A percentile compares a stretch with the other conserved stretches of the same genome.
phyloP scores from a whole-genome alignment of 1,140 invertebrate genomes.

The Microplitis demolitor region DNA sequence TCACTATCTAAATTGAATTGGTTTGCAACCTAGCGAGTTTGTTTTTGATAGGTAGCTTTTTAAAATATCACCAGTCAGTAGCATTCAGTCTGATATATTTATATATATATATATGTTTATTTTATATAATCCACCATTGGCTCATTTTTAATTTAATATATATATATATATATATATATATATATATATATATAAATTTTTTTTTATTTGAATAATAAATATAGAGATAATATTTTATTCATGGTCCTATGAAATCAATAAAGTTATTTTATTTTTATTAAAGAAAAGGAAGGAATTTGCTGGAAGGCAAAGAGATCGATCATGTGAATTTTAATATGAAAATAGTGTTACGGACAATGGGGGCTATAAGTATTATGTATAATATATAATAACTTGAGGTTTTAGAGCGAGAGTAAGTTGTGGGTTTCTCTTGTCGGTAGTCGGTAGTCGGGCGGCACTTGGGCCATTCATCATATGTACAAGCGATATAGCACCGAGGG shows the following conservation, averaged over 20 bases:
- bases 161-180: no score
- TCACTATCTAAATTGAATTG: slow-evolving; percentile 36
- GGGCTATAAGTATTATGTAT: neutral
- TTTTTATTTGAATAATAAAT: no score
- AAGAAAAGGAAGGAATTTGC: neutral
- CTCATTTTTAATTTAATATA: no score
- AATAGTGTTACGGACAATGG: neutral
- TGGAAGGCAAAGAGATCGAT: neutral
- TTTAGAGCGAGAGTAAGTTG: neutral
- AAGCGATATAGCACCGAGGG: slow-evolving; percentile 40
- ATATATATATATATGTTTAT: no score
- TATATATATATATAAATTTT: no score
- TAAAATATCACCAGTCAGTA: neutral
- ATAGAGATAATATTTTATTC: neutral
- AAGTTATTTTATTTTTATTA: neutral
- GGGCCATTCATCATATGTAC: slow-evolving; percentile 49
- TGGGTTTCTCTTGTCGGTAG: slow-evolving; percentile 35
- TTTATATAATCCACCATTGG: neutral
- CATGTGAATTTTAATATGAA: slow-evolving; percentile 45
- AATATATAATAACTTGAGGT: neutral
- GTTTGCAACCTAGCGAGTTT: slow-evolving; percentile 17
- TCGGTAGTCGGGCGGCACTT: slow-evolving; percentile 48
- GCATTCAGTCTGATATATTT: neutral
- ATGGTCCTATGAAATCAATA: slow-evolving; percentile 36
- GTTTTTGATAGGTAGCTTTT: slow-evolving; percentile 1